Evolutionary conservation across 92 coral and sea anemone species (phyloP), one percentile per base, ranked within the genome.

Genomic region (Palythoa heliodiscus): DNA sequence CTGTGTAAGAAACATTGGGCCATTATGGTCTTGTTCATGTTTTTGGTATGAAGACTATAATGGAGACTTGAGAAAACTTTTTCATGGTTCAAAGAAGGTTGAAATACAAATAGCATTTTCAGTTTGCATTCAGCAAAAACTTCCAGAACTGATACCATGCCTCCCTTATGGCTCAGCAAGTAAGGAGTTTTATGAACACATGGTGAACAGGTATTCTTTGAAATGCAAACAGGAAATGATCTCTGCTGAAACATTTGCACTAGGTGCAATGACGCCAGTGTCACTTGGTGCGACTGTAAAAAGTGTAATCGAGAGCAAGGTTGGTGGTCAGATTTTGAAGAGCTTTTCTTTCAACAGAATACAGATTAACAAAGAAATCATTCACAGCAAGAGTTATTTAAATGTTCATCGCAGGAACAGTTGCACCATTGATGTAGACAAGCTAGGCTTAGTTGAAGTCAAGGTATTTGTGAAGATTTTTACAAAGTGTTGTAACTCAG

Each of bases 191-290:
- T 86, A 85, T 78, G 84, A 91, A 22, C n/a, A 79, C 61, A 82
- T 88, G 86, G 75, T 88, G 60, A 81, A 83, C 67, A 60, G 84
- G 72, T 73, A 86, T 81, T 75, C 73, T 19, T 63, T 87, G 20
- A 91, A 88, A 53, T 88, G 87, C 67, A 87, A 69, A 19, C 89
- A 83, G 37, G 93, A 91, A 78, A 76, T 25, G 89, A 87, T 87
- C 22, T 60, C 83, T 11, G 84, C 82, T 40, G 76, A 73, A 83
- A 47, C 88, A 25, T 90, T 83, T 90, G 86, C 93, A 83, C 90
- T 90, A 71, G 93, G 91, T 78, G 83, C 78, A 52, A 83, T 90
- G 87, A 48, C 88, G 60, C 93, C 93, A 71, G 84, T 86, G 38
- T 53, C 16, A 4, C 52, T 90, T 71, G 71, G 50, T 87, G 66